Conservation (phyloP, 2,113 vertebrate species). For the Brachyhypopomus gauderio region DNA sequence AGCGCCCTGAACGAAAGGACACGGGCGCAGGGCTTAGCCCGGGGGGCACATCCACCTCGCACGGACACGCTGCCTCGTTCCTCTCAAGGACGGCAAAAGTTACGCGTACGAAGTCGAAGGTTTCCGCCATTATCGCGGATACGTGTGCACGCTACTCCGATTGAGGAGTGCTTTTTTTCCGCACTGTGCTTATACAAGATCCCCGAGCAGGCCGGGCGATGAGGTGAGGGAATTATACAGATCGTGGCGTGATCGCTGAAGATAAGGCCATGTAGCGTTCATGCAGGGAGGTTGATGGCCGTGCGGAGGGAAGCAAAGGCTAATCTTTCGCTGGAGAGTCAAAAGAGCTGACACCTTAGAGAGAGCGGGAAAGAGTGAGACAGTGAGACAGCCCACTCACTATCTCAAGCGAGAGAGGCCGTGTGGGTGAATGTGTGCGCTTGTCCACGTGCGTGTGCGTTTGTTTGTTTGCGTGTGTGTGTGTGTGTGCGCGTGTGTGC, state of each 20-base stretch:
- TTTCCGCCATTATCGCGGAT: not conserved
- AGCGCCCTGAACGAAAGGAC: slow-evolving; percentile 30
- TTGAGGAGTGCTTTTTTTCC: not conserved
- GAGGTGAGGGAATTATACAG: slow-evolving; percentile 21
- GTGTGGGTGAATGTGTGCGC: not conserved
- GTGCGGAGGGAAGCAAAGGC: slow-evolving; percentile 33
- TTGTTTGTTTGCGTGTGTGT: not conserved
- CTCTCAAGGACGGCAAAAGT: slow-evolving; percentile 32
- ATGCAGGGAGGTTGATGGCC: slow-evolving; percentile 38
- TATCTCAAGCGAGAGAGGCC: not conserved
- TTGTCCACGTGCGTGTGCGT: no score
- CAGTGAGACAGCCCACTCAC: not conserved
- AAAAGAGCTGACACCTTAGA: slow-evolving; percentile 36
- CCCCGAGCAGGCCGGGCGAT: slow-evolving; percentile 1
- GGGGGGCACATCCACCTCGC: slow-evolving; percentile 7
- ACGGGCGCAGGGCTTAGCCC: slow-evolving; percentile 10
- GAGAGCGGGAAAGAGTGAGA: slow-evolving; percentile 1
- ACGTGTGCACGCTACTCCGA: not conserved
- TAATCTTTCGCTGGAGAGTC: slow-evolving; percentile 50
- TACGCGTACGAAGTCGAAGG: not conserved
- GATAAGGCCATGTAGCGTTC: slow-evolving; percentile 19
- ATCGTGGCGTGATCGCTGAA: slow-evolving; percentile 9
- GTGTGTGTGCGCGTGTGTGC: slow-evolving; percentile 22
- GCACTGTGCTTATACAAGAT: not conserved
- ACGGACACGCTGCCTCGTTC: not conserved